These are phyloP conservation scores for Xyrichtys novacula DNA, from an alignment of 2,797 vertebrate genomes.

Conservation along the genomic window DNA sequence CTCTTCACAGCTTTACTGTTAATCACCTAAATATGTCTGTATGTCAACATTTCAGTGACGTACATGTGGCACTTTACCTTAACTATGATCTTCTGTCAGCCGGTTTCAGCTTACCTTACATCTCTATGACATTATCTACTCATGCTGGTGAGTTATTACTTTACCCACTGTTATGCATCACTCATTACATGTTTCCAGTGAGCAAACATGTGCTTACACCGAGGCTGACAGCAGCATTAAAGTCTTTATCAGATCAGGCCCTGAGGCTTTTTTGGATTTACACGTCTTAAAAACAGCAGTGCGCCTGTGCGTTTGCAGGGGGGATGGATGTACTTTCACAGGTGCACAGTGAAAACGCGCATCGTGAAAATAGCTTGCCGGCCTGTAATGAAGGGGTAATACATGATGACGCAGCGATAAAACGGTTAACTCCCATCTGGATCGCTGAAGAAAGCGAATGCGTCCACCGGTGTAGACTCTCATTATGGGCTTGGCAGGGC, in stretches of 20 bases:
- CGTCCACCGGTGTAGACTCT: constrained; percentile 58
- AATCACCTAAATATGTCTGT: neutral
- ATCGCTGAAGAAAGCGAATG: constrained; percentile 47
- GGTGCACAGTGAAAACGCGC: constrained; percentile 66
- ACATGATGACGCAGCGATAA: constrained; percentile 70
- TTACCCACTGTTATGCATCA: constrained; percentile 36
- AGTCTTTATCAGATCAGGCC: constrained; percentile 53
- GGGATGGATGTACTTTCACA: constrained; percentile 66
- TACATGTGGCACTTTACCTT: neutral
- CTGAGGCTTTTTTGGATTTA: constrained; percentile 35
- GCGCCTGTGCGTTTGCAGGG: constrained; percentile 20
- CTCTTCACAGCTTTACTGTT: neutral
- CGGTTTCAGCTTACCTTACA: constrained; percentile 11
- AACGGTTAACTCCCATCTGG: constrained; percentile 67
- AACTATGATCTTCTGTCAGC: neutral
- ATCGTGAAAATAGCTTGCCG: constrained; percentile 63
- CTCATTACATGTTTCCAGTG: constrained; percentile 34
- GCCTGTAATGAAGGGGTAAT: constrained; percentile 74
- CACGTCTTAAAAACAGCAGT: constrained; percentile 53
- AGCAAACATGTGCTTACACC: constrained; percentile 46
- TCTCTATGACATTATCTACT: constrained; percentile 29
- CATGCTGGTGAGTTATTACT: constrained; percentile 29
- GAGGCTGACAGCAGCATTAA: constrained; percentile 32
- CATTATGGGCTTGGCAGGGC: constrained; percentile 76
- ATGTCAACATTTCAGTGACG: neutral